Conservation (phyloP, 2,113 vertebrate genomes). For the Ciconia stormi region DNA sequence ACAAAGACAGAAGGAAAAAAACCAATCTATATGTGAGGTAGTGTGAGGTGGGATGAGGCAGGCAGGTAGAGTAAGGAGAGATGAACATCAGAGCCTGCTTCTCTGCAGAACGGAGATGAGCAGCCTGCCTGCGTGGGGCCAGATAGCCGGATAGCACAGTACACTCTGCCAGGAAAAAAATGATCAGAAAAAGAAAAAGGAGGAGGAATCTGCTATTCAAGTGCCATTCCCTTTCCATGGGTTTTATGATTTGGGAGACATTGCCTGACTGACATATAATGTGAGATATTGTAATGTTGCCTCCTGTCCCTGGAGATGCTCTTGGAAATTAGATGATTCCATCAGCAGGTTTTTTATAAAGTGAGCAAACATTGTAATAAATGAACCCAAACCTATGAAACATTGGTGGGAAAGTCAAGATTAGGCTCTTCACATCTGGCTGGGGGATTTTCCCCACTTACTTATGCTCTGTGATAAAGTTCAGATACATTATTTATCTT, state of each 20-base stretch:
- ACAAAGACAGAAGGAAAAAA: background rate
- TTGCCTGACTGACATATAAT: background rate
- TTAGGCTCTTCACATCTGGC: background rate
- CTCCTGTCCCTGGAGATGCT: background rate
- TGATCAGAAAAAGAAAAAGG: background rate
- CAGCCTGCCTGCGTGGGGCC: background rate
- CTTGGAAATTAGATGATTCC: slow-evolving; percentile 13
- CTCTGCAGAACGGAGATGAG: background rate
- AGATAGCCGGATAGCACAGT: background rate
- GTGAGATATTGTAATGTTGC: background rate
- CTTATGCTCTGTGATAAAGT: background rate
- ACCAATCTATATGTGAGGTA: background rate
- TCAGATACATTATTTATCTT: background rate
- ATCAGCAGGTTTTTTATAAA: background rate
- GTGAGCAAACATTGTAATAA: slow-evolving; percentile 15
- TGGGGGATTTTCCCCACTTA: background rate
- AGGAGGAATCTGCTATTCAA: background rate
- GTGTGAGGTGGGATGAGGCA: background rate
- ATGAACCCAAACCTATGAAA: background rate
- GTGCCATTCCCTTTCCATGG: background rate
- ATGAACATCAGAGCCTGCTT: background rate
- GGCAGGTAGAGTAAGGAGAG: background rate
- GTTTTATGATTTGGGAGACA: slow-evolving; percentile 10
- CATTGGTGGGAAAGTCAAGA: background rate
- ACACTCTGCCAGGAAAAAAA: background rate